Evolutionary conservation across 2,888 invertebrate species (phyloP), one percentile per base, ranked within the genome.

Genomic region (Malacosoma neustria): DNA sequence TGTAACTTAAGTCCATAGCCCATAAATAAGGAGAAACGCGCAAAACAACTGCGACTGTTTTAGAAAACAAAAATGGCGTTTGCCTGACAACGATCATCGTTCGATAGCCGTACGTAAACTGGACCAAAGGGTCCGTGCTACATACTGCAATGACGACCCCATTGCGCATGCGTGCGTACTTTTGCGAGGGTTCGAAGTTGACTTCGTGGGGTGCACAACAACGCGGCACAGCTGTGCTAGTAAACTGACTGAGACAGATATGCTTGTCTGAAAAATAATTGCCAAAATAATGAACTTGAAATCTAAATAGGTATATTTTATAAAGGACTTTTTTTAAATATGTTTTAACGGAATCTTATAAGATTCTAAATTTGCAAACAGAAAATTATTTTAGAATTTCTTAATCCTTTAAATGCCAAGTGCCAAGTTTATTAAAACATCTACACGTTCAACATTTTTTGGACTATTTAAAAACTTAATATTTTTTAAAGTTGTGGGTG

Each of bases 101-200:
- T 62, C 59, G 61, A 71, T 57, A 32, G 14, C 14, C 42, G 63
- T 63, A 59, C 62, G 55, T 64, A 53, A 52, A 64, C 61, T 62
- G 59, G 66, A 65, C 57, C 65, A 60, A 57, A 46, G 53, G 64
- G 57, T 60, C 61, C 62, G 56, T 57, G 61, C 60, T 63, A 57
- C 53, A 62, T 58, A 57, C 60, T 61, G 62, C 64, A 60, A 60
- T 60, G 62, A 69, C 65, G 59, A 63, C 72, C 73, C 74, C 59
- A 71, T 54, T 65, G 73, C 82, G 82, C 84, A 76, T 74, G 84
- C 80, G 82, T 76, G 68, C 64, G 59, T 64, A 72, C 58, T 69
- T 69, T 66, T 66, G n/a, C 61, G 75, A 74, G 81, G 81, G 77
- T 73, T 72, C 69, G 51, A 65, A 71, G 64, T 72, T 51, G 63